Conservation (phyloP, 1,140 invertebrate genomes). For the Platyura marginata region DNA sequence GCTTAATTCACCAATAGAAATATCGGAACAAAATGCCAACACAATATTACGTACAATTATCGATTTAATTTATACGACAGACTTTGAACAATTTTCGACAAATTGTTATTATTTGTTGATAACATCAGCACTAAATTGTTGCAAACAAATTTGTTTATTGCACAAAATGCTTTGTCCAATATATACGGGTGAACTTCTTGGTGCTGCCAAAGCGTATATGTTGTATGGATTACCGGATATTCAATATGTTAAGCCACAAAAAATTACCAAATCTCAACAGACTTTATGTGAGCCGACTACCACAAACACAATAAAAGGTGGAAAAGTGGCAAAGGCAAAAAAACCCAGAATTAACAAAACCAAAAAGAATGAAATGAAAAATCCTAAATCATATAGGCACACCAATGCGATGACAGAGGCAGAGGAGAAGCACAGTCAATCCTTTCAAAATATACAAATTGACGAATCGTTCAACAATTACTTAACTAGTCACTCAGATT, state of each 20-base stretch:
- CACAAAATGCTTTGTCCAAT: constrained; percentile 8
- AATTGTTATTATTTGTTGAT: not conserved
- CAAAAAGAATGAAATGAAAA: constrained; percentile 14
- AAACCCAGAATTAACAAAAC: constrained; percentile 15
- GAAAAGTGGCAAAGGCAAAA: constrained; percentile 20
- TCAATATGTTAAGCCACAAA: constrained; percentile 16
- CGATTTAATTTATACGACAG: not conserved
- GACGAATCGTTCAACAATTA: constrained; percentile 8
- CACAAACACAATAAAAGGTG: constrained; percentile 21
- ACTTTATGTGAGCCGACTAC: constrained; percentile 28
- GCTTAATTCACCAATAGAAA: not conserved
- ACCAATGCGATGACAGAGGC: constrained; percentile 6
- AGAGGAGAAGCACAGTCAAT: constrained; percentile 4
- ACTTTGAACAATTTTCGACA: not conserved
- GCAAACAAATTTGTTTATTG: not conserved
- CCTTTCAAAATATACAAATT: constrained; percentile 9
- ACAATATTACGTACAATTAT: not conserved
- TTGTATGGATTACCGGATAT: constrained; percentile 26
- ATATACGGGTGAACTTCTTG: constrained; percentile 29
- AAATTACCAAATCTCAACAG: constrained; percentile 29
- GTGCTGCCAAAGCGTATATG: constrained; percentile 30
- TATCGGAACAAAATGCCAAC: not conserved
- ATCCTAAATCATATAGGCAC: constrained; percentile 8
- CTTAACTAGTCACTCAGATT: constrained; percentile 32
- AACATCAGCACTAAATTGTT: not conserved